These are phyloP conservation scores for Harlomillsia oculata DNA, from an alignment of 1,140 invertebrate genomes.

Conservation along the genomic window DNA sequence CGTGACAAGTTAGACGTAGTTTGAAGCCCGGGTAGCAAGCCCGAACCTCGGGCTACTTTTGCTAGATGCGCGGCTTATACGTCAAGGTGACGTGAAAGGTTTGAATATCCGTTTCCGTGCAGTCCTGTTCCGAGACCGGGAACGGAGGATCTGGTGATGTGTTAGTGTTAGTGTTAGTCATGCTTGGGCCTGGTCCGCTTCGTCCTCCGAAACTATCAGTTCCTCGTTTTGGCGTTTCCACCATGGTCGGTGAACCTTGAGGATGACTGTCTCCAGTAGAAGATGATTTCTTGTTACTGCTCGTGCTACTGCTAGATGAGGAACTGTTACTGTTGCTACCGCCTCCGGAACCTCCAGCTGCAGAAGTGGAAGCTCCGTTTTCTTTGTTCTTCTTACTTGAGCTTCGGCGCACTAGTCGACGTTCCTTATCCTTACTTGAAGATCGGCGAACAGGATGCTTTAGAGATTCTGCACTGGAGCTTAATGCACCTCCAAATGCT, in stretches of 20 bases:
- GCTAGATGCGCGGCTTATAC: constrained; percentile 55
- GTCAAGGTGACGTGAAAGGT: constrained; percentile 55
- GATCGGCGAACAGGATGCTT: constrained; percentile 54
- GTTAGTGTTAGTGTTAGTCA: background rate
- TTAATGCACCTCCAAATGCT: constrained; percentile 46
- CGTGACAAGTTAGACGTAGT: too few relatives aligned
- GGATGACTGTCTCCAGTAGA: background rate
- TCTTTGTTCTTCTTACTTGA: constrained; percentile 58
- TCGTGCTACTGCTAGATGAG: background rate
- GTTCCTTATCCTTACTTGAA: constrained; percentile 55
- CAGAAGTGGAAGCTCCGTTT: constrained; percentile 48
- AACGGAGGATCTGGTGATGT: background rate
- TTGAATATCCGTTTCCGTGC: constrained; percentile 51
- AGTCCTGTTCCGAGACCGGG: constrained; percentile 42
- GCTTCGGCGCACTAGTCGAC: constrained; percentile 51
- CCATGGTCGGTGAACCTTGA: background rate
- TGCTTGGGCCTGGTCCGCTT: background rate
- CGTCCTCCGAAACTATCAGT: background rate
- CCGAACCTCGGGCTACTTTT: too few relatives aligned
- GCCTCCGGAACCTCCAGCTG: too few relatives aligned
- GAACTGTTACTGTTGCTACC: constrained; percentile 6
- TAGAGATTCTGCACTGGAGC: constrained; percentile 57
- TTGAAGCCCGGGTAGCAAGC: too few relatives aligned
- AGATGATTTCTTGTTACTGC: background rate
- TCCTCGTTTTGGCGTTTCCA: background rate